phyloP scores from a whole-genome alignment of 2,797 vertebrate genomes.

The Lophius americanus region DNA sequence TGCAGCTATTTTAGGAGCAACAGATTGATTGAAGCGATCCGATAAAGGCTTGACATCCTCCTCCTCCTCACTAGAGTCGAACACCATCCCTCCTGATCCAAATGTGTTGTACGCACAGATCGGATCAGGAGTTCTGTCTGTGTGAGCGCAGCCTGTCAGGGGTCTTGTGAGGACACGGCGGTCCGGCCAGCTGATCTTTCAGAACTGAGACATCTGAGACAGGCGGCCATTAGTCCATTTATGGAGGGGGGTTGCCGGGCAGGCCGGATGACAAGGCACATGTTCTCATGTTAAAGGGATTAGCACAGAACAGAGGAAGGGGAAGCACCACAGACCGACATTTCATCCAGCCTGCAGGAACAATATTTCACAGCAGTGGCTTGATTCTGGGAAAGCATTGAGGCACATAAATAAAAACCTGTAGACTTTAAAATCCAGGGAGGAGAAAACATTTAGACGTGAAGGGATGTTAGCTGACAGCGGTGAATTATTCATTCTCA shows the following conservation, averaged over 20 bases:
- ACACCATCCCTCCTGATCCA: not conserved
- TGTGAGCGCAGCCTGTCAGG: slow-evolving; percentile 29
- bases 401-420: slow-evolving; percentile 4
- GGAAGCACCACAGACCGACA: slow-evolving; percentile 1
- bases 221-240: slow-evolving; percentile 37
- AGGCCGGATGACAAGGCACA: slow-evolving; percentile 36
- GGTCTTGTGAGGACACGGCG: slow-evolving; percentile 53
- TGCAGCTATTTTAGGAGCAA: no score
- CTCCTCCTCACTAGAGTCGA: not conserved
- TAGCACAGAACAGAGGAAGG: slow-evolving; percentile 36
- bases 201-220: slow-evolving; percentile 50
- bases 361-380: slow-evolving; percentile 21
- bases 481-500: slow-evolving; percentile 58
- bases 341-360: slow-evolving; percentile 25
- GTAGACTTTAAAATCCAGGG: slow-evolving; percentile 40
- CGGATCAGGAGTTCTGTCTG: slow-evolving; percentile 2
- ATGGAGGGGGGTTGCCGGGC: not conserved
- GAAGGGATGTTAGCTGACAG: slow-evolving; percentile 44
- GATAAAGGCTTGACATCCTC: no score
- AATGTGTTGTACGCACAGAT: slow-evolving; percentile 2
- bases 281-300: slow-evolving; percentile 50
- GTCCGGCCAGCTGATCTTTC: slow-evolving; percentile 45
- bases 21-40: no score
- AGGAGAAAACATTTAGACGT: slow-evolving; percentile 42
- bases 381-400: not conserved